phyloP scores from a whole-genome alignment of 64 coral and sea anemone species.

The Montipora capricornis region DNA sequence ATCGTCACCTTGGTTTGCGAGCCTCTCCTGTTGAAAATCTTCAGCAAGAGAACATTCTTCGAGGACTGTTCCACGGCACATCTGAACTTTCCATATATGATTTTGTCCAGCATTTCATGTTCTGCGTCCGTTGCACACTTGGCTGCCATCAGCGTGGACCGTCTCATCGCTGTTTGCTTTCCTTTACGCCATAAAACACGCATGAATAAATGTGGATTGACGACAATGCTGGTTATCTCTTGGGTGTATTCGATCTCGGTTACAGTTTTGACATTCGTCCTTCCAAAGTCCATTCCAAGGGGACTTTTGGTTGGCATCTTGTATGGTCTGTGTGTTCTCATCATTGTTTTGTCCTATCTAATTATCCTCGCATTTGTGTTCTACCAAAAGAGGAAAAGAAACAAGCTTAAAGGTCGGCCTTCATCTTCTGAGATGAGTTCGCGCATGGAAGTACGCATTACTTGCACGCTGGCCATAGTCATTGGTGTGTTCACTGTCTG shows the following conservation, averaged over 20 bases:
- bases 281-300: background rate
- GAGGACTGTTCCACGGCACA: background rate
- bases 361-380: background rate
- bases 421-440: too few species aligned
- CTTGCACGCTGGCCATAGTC: constrained; percentile 14
- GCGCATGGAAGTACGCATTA: background rate
- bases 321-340: background rate
- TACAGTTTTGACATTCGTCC: background rate
- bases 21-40: background rate
- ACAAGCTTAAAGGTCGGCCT: background rate
- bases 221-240: background rate
- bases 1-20: background rate
- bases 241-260: background rate
- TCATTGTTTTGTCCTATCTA: background rate
- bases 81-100: too few species aligned
- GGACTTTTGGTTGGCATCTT: background rate
- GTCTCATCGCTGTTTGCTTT: background rate
- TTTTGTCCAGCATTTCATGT: background rate
- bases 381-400: background rate
- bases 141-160: constrained; percentile 18
- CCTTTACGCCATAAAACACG: background rate
- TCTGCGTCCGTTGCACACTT: background rate
- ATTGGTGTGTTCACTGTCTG: constrained; percentile 1
- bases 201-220: constrained; percentile 1
- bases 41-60: background rate